Conservation (phyloP, 1,140 invertebrate species). For the Chionoecetes opilio region DNA sequence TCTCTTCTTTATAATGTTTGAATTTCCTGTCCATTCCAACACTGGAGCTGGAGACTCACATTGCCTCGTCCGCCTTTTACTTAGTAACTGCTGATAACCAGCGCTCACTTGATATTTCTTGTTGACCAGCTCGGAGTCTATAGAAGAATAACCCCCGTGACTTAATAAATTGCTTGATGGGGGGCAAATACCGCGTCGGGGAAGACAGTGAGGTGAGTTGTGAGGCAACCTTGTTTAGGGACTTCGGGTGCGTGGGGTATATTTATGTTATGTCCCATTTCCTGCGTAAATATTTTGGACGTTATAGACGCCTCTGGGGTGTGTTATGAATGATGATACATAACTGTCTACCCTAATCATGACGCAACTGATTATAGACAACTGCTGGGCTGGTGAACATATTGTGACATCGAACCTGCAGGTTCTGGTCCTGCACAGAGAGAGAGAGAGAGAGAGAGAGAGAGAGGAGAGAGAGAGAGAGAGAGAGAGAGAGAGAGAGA, state of each 20-base stretch:
- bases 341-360: background rate
- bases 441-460: too few species aligned
- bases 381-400: too few species aligned
- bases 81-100: background rate
- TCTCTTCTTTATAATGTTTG: background rate
- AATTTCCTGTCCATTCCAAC: constrained; percentile 1
- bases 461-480: too few species aligned
- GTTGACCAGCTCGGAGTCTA: background rate
- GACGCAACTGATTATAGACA: background rate
- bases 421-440: too few species aligned
- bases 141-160: background rate
- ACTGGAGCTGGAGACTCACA: background rate
- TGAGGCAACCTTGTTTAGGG: constrained; percentile 16
- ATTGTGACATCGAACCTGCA: too few species aligned
- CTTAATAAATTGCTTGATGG: constrained; percentile 19
- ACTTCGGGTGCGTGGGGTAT: background rate
- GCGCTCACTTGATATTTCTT: background rate
- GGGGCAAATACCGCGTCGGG: background rate
- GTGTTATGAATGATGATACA: background rate
- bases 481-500: too few species aligned
- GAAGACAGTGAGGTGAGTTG: background rate
- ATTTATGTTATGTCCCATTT: background rate
- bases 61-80: background rate
- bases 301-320: background rate
- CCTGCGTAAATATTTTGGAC: background rate